phyloP scores from a whole-genome alignment of 2,888 invertebrate species.

The Hyalella azteca region DNA sequence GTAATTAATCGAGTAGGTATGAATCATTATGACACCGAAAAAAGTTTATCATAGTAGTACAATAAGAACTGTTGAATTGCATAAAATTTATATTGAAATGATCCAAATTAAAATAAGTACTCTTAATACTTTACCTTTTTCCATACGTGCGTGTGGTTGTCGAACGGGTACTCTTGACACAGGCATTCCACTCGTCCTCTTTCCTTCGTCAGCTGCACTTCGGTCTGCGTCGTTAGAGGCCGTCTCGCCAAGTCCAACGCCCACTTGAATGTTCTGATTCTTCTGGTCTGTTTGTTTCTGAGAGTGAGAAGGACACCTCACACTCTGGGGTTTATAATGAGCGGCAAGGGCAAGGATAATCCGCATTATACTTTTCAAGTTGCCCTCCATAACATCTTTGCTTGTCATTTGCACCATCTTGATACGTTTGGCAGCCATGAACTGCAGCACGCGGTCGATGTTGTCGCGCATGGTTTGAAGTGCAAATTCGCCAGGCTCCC shows the following conservation, averaged over 20 bases:
- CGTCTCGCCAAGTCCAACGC: not conserved
- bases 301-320: constrained; percentile 45
- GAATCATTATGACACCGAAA: too few species aligned
- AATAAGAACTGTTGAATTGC: too few species aligned
- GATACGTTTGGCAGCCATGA: constrained; percentile 63
- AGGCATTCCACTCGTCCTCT: not conserved
- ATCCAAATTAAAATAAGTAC: too few species aligned
- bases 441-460: constrained; percentile 63
- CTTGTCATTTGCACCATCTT: constrained; percentile 63
- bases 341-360: constrained; percentile 65
- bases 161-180: not conserved
- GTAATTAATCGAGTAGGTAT: too few species aligned
- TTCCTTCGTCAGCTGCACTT: not conserved
- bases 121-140: constrained; percentile 19
- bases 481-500: constrained; percentile 60
- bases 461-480: constrained; percentile 63
- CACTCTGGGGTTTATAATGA: constrained; percentile 63
- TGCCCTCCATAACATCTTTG: constrained; percentile 64
- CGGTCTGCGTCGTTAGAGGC: not conserved
- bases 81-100: too few species aligned
- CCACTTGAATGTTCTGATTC: constrained; percentile 25
- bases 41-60: too few species aligned
- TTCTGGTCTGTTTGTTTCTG: constrained; percentile 42
- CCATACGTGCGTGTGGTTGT: not conserved
- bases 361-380: constrained; percentile 65